phyloP scores from a whole-genome alignment of 2,113 vertebrate genomes.

The Salminus brasiliensis region DNA sequence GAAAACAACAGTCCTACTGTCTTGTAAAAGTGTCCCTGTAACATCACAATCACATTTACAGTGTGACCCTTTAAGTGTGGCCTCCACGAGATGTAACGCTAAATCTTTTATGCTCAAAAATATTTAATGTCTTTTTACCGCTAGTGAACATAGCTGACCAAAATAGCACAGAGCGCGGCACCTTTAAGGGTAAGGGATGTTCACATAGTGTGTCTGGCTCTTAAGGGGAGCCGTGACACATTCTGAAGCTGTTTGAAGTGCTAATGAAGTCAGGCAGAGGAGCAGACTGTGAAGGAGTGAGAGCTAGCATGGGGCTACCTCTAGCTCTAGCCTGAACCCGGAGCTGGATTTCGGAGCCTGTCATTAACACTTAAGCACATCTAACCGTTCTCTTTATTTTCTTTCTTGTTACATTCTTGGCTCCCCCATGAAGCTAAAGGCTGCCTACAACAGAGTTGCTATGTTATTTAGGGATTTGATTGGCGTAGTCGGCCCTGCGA shows the following conservation, averaged over 20 bases:
- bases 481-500: background rate
- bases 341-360: background rate
- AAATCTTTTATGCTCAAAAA: slow-evolving; percentile 28
- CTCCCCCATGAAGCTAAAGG: background rate
- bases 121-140: slow-evolving; percentile 51
- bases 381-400: slow-evolving; percentile 26
- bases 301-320: background rate
- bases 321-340: background rate
- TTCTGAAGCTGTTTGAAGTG: slow-evolving; percentile 44
- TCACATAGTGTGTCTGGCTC: slow-evolving; percentile 15
- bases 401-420: background rate
- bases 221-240: slow-evolving; percentile 30
- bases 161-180: slow-evolving; percentile 48
- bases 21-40: background rate
- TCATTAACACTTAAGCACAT: slow-evolving; percentile 9
- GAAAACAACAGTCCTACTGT: too few species aligned
- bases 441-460: slow-evolving; percentile 1
- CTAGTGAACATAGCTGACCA: slow-evolving; percentile 63
- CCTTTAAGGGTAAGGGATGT: slow-evolving; percentile 26
- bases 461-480: slow-evolving; percentile 11
- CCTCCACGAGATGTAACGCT: slow-evolving; percentile 6
- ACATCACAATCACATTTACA: background rate
- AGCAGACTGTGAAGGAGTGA: background rate
- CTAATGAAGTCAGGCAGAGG: slow-evolving; percentile 27
- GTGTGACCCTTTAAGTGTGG: background rate